These are phyloP conservation scores for Parus major DNA, from an alignment of 2,113 vertebrate genomes.

Conservation along the genomic window DNA sequence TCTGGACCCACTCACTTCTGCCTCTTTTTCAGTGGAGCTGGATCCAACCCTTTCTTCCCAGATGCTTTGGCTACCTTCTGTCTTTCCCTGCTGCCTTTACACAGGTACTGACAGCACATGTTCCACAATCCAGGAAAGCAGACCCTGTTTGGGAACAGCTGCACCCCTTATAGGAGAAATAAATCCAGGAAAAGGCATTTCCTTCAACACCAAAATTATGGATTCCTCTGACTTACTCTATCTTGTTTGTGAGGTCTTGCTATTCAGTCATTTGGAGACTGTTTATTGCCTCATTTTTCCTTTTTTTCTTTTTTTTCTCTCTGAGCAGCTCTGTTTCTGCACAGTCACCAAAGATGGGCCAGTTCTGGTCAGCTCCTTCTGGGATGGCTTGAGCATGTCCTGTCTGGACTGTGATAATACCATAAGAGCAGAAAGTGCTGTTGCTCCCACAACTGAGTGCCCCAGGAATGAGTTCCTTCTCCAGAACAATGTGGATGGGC, in stretches of 20 bases:
- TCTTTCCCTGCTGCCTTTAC: neutral
- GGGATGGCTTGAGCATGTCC: neutral
- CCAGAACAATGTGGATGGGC: neutral
- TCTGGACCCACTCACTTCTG: neutral
- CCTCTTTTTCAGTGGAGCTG: neutral
- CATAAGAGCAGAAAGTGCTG: neutral
- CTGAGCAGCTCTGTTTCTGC: neutral
- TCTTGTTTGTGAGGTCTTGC: neutral
- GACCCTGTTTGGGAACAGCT: neutral
- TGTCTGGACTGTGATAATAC: rapidly evolving
- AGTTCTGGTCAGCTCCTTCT: neutral
- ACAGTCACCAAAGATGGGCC: neutral
- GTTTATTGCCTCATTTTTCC: neutral
- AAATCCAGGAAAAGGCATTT: neutral
- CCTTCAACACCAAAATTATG: neutral
- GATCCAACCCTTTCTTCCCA: neutral
- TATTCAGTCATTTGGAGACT: neutral
- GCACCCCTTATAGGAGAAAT: neutral
- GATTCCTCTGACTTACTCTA: neutral
- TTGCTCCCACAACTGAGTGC: neutral
- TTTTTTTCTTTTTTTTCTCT: neutral
- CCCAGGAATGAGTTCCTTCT: neutral
- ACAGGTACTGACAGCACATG: neutral
- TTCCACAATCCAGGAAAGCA: neutral
- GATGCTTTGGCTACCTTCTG: neutral